These are phyloP conservation scores for Chymomyza costata DNA, from an alignment of 1,140 invertebrate species.

Conservation along the genomic window DNA sequence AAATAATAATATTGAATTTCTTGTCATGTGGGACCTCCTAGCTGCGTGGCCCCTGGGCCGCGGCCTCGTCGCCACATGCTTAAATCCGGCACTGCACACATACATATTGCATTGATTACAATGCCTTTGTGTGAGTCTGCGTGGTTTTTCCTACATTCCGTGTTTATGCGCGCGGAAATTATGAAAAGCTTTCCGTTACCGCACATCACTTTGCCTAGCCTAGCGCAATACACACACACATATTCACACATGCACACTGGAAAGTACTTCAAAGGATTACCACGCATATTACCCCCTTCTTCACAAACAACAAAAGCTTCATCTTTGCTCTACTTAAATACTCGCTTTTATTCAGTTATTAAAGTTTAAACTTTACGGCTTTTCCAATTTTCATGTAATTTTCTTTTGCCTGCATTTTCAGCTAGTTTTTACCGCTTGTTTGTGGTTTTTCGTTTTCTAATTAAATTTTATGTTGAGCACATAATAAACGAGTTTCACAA, in stretches of 20 bases:
- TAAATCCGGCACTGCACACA: no score
- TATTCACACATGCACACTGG: slow-evolving; percentile 1
- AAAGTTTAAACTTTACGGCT: no score
- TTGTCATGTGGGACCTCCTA: no score
- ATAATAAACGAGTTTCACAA: slow-evolving; percentile 46
- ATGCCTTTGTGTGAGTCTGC: background rate
- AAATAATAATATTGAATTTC: no score
- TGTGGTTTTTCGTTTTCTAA: slow-evolving; percentile 51
- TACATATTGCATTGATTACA: slow-evolving; percentile 20
- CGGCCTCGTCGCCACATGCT: no score
- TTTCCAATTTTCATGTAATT: no score
- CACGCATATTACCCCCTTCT: no score
- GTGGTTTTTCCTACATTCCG: slow-evolving; percentile 8
- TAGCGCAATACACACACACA: slow-evolving; percentile 5
- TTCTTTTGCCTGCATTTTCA: slow-evolving; percentile 21
- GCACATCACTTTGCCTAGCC: slow-evolving; percentile 7
- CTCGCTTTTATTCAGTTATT: no score
- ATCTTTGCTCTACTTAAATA: no score
- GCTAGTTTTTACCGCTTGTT: slow-evolving; percentile 23
- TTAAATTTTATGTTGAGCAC: slow-evolving; percentile 47
- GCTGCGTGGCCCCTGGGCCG: no score
- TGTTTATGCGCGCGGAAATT: slow-evolving; percentile 18
- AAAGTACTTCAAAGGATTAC: no score
- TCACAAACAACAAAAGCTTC: no score
- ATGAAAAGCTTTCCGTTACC: slow-evolving; percentile 25